Evolutionary conservation across 1,140 invertebrate species (phyloP).

Genomic region (Apolygus lucorum): DNA sequence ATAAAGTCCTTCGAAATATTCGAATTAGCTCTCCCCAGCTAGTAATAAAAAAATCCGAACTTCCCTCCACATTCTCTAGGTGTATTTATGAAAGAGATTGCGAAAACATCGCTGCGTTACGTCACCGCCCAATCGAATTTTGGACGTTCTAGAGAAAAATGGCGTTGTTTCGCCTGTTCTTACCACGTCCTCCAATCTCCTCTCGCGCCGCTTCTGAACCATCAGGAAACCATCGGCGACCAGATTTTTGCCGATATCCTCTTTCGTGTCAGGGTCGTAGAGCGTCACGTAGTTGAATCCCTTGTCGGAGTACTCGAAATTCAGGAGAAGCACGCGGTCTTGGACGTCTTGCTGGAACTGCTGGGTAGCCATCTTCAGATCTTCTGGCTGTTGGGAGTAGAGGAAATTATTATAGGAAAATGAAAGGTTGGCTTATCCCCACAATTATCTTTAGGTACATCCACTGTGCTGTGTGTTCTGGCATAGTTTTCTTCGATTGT

Average conservation of each 20-base stretch:
- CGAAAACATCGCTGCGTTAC: no score
- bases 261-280: conserved; percentile 57
- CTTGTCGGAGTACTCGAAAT: conserved; percentile 57
- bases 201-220: conserved; percentile 70
- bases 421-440: background rate
- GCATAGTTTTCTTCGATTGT: no score
- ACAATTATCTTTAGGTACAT: no score
- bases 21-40: no score
- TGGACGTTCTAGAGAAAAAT: no score
- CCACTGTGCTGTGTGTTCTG: no score
- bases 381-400: conserved; percentile 65
- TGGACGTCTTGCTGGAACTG: conserved; percentile 56
- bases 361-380: conserved; percentile 62
- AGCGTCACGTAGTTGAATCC: conserved; percentile 64
- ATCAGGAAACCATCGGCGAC: conserved; percentile 78
- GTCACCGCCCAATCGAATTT: no score
- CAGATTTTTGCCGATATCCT: conserved; percentile 75
- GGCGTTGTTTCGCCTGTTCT: no score
- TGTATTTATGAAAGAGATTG: no score
- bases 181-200: conserved; percentile 68
- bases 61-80: no score
- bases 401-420: conserved; percentile 23
- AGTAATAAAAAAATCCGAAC: no score
- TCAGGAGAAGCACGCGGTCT: conserved; percentile 60
- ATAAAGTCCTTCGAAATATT: no score